A percentile compares a stretch with the other conserved stretches of the same genome.
Evolutionary conservation across 2,888 invertebrate genomes (phyloP).

Genomic region (Arrhopalites spinosus): DNA sequence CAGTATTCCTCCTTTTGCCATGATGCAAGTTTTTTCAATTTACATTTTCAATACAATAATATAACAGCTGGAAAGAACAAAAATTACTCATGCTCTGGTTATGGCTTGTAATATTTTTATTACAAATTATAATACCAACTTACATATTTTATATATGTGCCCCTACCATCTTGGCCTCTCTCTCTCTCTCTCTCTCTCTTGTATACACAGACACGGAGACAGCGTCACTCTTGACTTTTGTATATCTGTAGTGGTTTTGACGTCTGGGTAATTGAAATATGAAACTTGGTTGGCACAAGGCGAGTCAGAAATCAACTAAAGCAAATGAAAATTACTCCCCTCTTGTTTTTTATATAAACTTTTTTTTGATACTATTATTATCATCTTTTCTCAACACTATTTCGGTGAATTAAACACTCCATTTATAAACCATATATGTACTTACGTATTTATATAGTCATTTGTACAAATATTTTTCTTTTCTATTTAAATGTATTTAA

Average conservation of each 20-base stretch:
- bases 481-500: too few species aligned
- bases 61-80: conserved; percentile 21
- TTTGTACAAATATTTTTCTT: too few species aligned
- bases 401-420: too few species aligned
- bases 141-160: background rate
- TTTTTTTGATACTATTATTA: too few species aligned
- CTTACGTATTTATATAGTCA: too few species aligned
- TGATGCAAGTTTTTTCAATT: conserved; percentile 2
- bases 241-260: conserved; percentile 13
- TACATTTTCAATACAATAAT: background rate
- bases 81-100: conserved; percentile 14
- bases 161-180: background rate
- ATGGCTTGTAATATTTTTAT: conserved; percentile 16
- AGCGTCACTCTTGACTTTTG: background rate
- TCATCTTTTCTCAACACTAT: too few species aligned
- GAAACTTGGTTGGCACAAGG: conserved; percentile 19
- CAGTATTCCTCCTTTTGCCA: background rate
- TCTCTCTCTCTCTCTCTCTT: background rate
- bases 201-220: background rate
- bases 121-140: background rate
- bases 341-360: too few species aligned
- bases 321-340: conserved; percentile 20
- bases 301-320: conserved; percentile 1
- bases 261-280: conserved; percentile 26
- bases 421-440: too few species aligned